Evolutionary conservation across 2,888 invertebrate species (phyloP), one percentile per base, ranked within the genome.

Genomic region (Unio delphinus): DNA sequence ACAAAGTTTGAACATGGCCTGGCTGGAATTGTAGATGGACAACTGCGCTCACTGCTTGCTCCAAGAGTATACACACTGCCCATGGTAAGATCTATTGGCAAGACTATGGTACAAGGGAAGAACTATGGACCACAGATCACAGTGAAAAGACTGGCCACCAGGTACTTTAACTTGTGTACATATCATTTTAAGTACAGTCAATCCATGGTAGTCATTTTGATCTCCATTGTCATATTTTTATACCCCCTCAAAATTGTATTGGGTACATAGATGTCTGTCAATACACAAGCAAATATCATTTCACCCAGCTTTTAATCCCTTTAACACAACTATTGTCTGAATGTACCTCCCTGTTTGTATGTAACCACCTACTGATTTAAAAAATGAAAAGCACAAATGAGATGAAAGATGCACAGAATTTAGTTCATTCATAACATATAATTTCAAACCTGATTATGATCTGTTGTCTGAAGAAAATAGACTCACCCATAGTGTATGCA

Each of bases 61-160:
- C 92, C 93, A 0, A 86, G 92, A 65, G 93, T 93, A 5, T 93
- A 93, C 84, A 93, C 93, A 0, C 88, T 93, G 72, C 93, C 93
- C 1, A 91, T 93, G 83, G 93, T 93, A 4, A 88, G 93, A 66
- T 92, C 92, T 73, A 91, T 93, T 17, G 92, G 93, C n/a, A 91
- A 93, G 72, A 93, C 93, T 1, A 93, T 93, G 93, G 92, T 93
- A 17, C 93, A 93, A 86, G 93, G 93, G 26, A 91, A 92, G 78
- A 93, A 93, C 86, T 93, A 93, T 81, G 93, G 93, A 1, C 93
- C 93, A 0, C 93, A 92, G 85, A 93, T 93, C 45, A 93, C 92
- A 8, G 93, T 93, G 18, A 91, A 92, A 77, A 88, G 93, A 61
- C 90, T 93, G 54, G 91, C 92, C 8, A 92, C 92, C 66, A 91